Evolutionary conservation across 2,797 vertebrate genomes (phyloP).

Genomic region (Tachyglossus aculeatus): DNA sequence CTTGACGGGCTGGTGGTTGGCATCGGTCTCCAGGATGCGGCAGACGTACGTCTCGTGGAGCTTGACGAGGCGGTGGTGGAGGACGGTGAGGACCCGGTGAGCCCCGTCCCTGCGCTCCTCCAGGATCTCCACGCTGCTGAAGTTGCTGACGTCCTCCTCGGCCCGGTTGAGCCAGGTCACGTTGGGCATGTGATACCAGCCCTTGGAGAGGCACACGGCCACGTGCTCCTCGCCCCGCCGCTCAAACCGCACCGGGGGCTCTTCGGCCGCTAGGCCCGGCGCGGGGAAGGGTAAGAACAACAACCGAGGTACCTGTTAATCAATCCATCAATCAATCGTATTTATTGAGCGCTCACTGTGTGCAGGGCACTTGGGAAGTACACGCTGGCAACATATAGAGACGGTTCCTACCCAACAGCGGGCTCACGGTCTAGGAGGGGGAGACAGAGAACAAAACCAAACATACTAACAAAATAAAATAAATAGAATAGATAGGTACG

Average conservation of each 20-base stretch:
- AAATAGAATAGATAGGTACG: too few relatives aligned
- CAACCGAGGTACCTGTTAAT: too few relatives aligned
- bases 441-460: too few relatives aligned
- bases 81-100: slow-evolving; percentile 40
- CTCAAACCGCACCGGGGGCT: slow-evolving; percentile 55
- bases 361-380: too few relatives aligned
- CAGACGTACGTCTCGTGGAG: slow-evolving; percentile 45
- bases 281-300: too few relatives aligned
- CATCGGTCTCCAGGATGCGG: slow-evolving; percentile 41
- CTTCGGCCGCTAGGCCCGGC: slow-evolving; percentile 65
- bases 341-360: too few relatives aligned
- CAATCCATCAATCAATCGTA: too few relatives aligned
- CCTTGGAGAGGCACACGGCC: slow-evolving; percentile 46
- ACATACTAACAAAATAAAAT: too few relatives aligned
- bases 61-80: slow-evolving; percentile 54
- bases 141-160: slow-evolving; percentile 54
- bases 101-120: slow-evolving; percentile 55
- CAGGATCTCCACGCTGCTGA: slow-evolving; percentile 36
- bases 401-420: too few relatives aligned
- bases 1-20: slow-evolving; percentile 41
- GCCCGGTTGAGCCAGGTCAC: slow-evolving; percentile 54
- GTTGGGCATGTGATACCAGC: slow-evolving; percentile 52
- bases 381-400: too few relatives aligned
- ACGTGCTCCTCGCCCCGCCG: slow-evolving; percentile 33
- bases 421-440: too few relatives aligned